A percentile compares a stretch with the other conserved stretches of the same genome.
phyloP scores from a whole-genome alignment of 2,797 vertebrate species.

The Pelodytes ibericus region DNA sequence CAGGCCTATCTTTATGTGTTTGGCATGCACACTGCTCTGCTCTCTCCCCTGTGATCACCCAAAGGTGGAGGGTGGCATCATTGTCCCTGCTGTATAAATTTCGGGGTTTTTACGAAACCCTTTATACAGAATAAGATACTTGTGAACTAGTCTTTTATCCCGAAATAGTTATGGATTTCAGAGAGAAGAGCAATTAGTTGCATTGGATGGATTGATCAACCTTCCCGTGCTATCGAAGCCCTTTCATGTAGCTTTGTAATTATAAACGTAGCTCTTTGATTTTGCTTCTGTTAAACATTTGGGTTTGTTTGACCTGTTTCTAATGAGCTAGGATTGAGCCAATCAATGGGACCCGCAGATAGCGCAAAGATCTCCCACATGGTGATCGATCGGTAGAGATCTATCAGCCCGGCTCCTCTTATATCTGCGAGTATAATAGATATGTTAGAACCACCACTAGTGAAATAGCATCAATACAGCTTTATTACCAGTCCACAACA shows the following conservation, averaged over 20 bases:
- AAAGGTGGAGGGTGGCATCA: no score
- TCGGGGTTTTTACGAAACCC: no score
- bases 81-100: no score
- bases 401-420: background rate
- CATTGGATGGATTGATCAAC: background rate
- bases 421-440: background rate
- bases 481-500: no score
- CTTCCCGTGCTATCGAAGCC: background rate
- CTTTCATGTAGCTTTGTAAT: background rate
- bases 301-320: background rate
- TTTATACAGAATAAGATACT: no score
- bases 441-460: no score
- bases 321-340: background rate
- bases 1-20: no score
- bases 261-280: background rate
- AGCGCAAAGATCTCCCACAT: background rate
- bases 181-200: background rate
- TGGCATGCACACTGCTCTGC: no score
- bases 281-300: background rate
- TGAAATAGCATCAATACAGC: no score
- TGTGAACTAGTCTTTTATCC: no score
- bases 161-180: constrained; percentile 13
- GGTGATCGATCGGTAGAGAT: background rate
- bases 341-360: no score
- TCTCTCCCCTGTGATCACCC: no score